These are phyloP conservation scores for Theonella swinhoei DNA, from an alignment of 37 sponge, comb jelly and placozoan species.

Conservation along the genomic window DNA sequence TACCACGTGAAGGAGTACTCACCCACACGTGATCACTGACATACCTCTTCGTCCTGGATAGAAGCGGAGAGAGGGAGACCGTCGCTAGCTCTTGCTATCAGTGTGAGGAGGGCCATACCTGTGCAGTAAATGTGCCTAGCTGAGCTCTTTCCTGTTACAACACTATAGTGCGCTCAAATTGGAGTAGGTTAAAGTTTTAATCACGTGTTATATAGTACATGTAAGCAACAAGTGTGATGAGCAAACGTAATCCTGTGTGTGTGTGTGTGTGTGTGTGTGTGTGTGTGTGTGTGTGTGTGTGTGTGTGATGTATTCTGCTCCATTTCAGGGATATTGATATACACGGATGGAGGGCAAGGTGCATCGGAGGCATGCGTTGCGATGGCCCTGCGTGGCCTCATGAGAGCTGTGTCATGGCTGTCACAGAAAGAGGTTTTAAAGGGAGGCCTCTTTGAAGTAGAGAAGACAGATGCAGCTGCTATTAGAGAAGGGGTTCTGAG, in stretches of 20 bases:
- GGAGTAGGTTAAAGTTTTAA: too few relatives aligned
- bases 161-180: too few relatives aligned
- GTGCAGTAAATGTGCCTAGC: too few relatives aligned
- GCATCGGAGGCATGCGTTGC: slow-evolving; percentile 55
- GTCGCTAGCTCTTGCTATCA: slow-evolving; percentile 87
- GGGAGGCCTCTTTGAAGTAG: slow-evolving; percentile 6
- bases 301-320: too few relatives aligned
- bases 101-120: slow-evolving; percentile 93
- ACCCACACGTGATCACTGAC: background rate
- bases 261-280: too few relatives aligned
- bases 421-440: background rate
- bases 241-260: too few relatives aligned
- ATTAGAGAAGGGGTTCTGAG: slow-evolving; percentile 33
- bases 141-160: too few relatives aligned
- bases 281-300: too few relatives aligned
- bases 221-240: too few relatives aligned
- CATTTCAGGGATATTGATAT: slow-evolving; percentile 58
- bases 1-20: too few relatives aligned
- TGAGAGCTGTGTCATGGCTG: slow-evolving; percentile 1
- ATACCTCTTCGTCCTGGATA: slow-evolving; percentile 76
- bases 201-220: too few relatives aligned
- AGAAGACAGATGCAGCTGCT: slow-evolving; percentile 47
- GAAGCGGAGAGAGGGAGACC: slow-evolving; percentile 95
- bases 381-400: slow-evolving; percentile 44
- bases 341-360: slow-evolving; percentile 68